Percentiles rank a stretch among this genome's conserved stretches.
phyloP scores from a whole-genome alignment of 1,140 invertebrate genomes.

The Drosophila carrolli region DNA sequence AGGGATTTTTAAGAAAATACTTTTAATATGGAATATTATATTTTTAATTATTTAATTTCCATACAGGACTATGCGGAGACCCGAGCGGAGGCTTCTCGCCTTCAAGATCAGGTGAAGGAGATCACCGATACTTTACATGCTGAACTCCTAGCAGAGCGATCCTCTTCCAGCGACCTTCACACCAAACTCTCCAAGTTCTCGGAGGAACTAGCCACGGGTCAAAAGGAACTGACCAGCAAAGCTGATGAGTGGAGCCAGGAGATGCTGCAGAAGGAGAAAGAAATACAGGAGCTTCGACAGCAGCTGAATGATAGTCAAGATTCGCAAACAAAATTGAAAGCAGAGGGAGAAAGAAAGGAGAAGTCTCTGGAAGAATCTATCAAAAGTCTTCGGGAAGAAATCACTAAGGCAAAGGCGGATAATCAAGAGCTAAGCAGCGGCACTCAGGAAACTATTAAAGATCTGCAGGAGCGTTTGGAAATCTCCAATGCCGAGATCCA shows the following conservation, averaged over 20 bases:
- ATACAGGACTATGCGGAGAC: conserved; percentile 65
- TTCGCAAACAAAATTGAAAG: conserved; percentile 39
- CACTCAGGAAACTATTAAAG: conserved; percentile 47
- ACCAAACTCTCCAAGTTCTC: conserved; percentile 52
- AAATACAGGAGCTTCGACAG: conserved; percentile 57
- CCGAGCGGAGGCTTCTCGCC: conserved; percentile 56
- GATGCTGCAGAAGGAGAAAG: conserved; percentile 49
- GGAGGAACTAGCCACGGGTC: conserved; percentile 52
- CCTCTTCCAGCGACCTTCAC: conserved; percentile 46
- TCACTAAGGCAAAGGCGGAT: conserved; percentile 45
- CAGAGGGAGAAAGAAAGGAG: conserved; percentile 38
- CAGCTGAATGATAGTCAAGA: conserved; percentile 49
- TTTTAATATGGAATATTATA: not conserved
- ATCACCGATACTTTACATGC: conserved; percentile 52
- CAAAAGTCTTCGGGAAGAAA: conserved; percentile 47
- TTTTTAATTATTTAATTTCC: too few species aligned
- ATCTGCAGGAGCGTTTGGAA: conserved; percentile 64
- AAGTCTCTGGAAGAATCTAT: conserved; percentile 26
- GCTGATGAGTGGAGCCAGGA: conserved; percentile 54
- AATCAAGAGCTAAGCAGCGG: conserved; percentile 45
- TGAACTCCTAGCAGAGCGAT: conserved; percentile 45
- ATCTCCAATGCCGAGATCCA: conserved; percentile 60
- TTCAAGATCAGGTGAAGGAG: conserved; percentile 62
- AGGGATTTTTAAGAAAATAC: conserved; percentile 45
- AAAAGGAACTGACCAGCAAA: conserved; percentile 52